Base-by-base conservation (phyloP, 2,888 invertebrate species). In the Geotrupes spiniger region DNA sequence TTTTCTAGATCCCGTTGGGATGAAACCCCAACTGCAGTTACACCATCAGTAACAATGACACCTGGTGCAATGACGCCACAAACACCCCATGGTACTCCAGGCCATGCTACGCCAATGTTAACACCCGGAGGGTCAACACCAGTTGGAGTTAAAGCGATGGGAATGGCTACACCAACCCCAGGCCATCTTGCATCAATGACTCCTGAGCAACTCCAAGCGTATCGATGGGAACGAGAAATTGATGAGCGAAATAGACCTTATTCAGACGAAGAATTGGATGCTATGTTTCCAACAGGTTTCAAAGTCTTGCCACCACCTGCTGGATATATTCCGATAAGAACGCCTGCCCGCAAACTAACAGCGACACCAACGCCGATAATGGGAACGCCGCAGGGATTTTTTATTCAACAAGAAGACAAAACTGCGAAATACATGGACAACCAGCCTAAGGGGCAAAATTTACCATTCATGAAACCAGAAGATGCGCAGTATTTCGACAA, bases 401-500 rank as follows among this genome's bases (percentile, higher is more conserved):
- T 93, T 76, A 95, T 96, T 71, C 95, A 95, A 74, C 84, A 86
- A 65, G 92, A 92, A 74, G 92, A 92, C 68, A 85, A 87, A 71
- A 83, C 84, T 41, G 83, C 87, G 1, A 92, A 92, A 65, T 89
- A 89, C 71, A 85, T 95, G 64, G 98, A 99, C 72, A 93, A 93
- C 69, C 99, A 99, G 76, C 99, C 99, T 1, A 97, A 96, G 73
- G 90, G 89, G 1, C 80, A 82, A 63, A 98, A 98, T 76, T 79
- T 99, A 61, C 99, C 99, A 10, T 95, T 99, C 71, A 91, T 99
- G 87, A 99, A 99, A 73, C 99, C 99, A 0, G 99, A 99, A 74
- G 97, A 97, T 76, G 96, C 99, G 36, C 99, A 99, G 76, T 99
- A 99, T 76, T 99, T 99, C 75, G 99, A 99, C 74, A 99, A 99